These are phyloP conservation scores for Riparia riparia DNA, from an alignment of 2,113 vertebrate genomes.

Conservation along the genomic window DNA sequence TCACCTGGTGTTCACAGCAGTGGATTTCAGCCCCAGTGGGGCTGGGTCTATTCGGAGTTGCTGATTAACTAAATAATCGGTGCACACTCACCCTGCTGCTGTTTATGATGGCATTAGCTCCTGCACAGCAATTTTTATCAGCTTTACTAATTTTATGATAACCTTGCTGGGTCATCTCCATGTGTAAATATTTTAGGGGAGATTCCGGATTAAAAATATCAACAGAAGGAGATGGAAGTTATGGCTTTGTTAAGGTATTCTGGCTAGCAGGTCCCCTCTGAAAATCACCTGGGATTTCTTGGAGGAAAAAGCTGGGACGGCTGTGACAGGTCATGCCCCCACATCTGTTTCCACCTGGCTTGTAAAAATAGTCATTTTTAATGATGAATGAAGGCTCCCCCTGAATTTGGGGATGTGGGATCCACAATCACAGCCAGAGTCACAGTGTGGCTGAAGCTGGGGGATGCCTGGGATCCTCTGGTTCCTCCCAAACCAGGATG, in stretches of 20 bases:
- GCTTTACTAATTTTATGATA: background rate
- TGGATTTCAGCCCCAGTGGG: background rate
- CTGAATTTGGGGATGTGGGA: background rate
- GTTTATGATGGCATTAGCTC: background rate
- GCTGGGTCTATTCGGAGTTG: background rate
- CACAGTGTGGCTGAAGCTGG: background rate
- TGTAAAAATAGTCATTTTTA: background rate
- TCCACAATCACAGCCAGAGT: background rate
- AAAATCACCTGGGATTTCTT: background rate
- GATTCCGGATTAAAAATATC: background rate
- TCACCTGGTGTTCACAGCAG: background rate
- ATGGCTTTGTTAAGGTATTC: background rate
- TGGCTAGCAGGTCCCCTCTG: background rate
- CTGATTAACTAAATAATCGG: background rate
- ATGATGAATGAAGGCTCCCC: background rate
- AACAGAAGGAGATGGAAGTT: background rate
- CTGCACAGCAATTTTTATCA: background rate
- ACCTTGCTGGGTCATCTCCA: background rate
- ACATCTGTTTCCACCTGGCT: background rate
- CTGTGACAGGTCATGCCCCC: background rate
- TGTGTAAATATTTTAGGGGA: background rate
- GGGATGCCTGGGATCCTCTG: background rate
- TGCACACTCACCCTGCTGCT: background rate
- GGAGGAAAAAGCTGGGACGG: background rate
- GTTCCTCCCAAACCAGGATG: background rate